These are phyloP conservation scores for Argopecten irradians DNA, from an alignment of 1,140 invertebrate genomes.

Conservation along the genomic window DNA sequence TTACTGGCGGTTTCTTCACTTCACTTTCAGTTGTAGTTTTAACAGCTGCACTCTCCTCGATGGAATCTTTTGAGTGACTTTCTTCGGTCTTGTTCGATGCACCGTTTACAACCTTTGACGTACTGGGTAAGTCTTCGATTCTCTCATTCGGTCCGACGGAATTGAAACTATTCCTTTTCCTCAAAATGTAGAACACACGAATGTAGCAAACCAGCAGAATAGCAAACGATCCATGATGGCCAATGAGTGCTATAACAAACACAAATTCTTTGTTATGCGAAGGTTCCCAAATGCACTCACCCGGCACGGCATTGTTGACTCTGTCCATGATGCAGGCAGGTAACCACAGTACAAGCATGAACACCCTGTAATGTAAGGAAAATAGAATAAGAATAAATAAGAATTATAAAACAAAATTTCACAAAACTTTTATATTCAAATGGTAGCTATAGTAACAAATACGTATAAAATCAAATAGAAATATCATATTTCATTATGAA, in stretches of 20 bases:
- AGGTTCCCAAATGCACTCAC: slow-evolving; percentile 73
- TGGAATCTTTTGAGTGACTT: neutral
- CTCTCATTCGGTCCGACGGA: neutral
- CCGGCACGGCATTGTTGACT: slow-evolving; percentile 55
- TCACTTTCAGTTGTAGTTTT: neutral
- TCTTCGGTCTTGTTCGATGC: neutral
- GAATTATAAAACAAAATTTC: too few species aligned
- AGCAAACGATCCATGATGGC: slow-evolving; percentile 73
- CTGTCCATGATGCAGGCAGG: slow-evolving; percentile 73
- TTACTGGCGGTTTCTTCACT: neutral
- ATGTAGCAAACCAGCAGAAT: slow-evolving; percentile 72
- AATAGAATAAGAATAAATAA: neutral
- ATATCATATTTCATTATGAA: too few species aligned
- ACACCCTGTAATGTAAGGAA: slow-evolving; percentile 61
- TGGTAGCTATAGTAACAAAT: too few species aligned
- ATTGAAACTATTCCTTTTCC: slow-evolving; percentile 47
- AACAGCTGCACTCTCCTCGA: neutral
- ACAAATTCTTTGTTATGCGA: slow-evolving; percentile 72
- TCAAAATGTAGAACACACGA: slow-evolving; percentile 67
- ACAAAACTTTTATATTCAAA: too few species aligned
- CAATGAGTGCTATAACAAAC: slow-evolving; percentile 71
- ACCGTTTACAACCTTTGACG: neutral
- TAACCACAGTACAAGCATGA: slow-evolving; percentile 71
- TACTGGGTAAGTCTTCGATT: neutral
- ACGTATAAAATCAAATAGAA: too few species aligned